These are phyloP conservation scores for Drosophila pullipes DNA, from an alignment of 2,888 invertebrate genomes.

Conservation along the genomic window DNA sequence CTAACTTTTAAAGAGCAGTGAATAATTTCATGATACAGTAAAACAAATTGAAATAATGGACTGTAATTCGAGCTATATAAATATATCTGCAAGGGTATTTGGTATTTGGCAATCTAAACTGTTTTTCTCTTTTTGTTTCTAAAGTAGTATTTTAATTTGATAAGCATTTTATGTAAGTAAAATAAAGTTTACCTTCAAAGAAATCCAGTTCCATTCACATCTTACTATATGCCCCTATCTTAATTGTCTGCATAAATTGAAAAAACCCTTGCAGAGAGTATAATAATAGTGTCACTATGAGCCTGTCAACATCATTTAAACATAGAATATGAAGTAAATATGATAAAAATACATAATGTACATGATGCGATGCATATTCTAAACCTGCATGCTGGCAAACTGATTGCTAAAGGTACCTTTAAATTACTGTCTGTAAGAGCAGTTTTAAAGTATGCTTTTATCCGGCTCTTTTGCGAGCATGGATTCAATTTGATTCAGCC, in stretches of 20 bases:
- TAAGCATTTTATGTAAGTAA: no score
- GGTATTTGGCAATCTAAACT: neutral
- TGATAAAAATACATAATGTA: neutral
- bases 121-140: neutral
- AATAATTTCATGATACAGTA: neutral
- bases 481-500: neutral
- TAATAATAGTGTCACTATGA: neutral
- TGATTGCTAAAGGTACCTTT: neutral
- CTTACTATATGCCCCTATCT: constrained; percentile 7
- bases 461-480: neutral
- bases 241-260: neutral
- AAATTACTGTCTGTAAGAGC: neutral
- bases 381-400: neutral
- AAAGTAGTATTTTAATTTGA: neutral
- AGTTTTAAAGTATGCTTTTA: constrained; percentile 1
- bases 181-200: neutral
- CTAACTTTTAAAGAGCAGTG: neutral
- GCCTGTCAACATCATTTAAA: neutral
- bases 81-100: neutral
- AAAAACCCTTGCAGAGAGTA: neutral
- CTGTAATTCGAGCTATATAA: neutral
- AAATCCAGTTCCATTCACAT: neutral
- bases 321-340: neutral
- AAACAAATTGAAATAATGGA: no score
- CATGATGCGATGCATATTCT: neutral